Evolutionary conservation across 2,113 vertebrate genomes (phyloP), one percentile per base, ranked within the genome.

Genomic region (Etia nguti): DNA sequence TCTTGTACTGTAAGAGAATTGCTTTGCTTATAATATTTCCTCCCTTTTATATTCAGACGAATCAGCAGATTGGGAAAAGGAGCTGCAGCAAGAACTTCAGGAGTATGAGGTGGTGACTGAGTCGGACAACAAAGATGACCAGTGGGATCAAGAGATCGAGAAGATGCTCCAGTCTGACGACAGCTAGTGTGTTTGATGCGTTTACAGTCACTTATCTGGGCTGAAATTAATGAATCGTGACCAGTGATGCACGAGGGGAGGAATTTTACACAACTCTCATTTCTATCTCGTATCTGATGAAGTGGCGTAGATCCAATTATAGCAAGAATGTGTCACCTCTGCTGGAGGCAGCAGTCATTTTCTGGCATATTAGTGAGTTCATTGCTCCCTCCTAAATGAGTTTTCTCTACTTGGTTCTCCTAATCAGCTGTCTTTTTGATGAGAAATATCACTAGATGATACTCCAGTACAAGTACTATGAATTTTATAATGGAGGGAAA

Each of bases 71-170:
- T 99, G 98, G 98, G 98, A 99, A 89, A 97, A 98, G 89, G 98
- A 99, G 93, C 95, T 99, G 3, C 98, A 99, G 84, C 97, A 98
- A 90, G 98, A 99, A 84, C 97, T 99, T 46, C 98, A 99, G 90
- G 98, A 99, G 80, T 99, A 98, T 48, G 98, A 99, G 91, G 97
- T 99, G 86, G 97, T 99, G 85, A 93, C 97, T 0, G 98, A 98
- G 80, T 92, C 97, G 0, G 98, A 97, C 92, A 98, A 97, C 89
- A 96, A 94, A 60, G 98, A 98, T 79, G 97, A 98, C 82, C 97
- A 98, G 90, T 99, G 98, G 98, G 98, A 99, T 89, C 97, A 97
- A 79, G 98, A 98, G 96, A 99, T 99, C 46, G 98, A 99, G 94
- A 96, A 98, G 94, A 97, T 99, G 97, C 95, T 99, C 6, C 97